phyloP scores from a whole-genome alignment of 1,140 invertebrate genomes.

The Rhopalosiphum maidis region DNA sequence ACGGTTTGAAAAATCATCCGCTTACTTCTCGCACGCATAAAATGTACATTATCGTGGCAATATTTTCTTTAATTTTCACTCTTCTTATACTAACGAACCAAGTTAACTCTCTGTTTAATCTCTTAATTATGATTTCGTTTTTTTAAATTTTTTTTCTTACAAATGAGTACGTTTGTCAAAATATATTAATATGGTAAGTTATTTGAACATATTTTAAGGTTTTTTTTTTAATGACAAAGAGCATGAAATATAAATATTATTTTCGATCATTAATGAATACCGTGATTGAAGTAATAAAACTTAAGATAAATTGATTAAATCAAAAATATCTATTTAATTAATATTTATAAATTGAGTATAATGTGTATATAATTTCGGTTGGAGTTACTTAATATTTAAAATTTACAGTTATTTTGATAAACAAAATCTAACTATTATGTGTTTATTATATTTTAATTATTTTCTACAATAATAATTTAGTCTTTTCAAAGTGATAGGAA shows the following conservation, averaged over 20 bases:
- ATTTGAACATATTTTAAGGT: too few species aligned
- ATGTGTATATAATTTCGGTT: neutral
- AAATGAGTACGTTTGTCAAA: neutral
- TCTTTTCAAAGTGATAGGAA: neutral
- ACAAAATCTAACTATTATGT: neutral
- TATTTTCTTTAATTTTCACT: constrained; percentile 5
- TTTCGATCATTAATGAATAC: neutral
- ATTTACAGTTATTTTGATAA: neutral
- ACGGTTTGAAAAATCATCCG: neutral
- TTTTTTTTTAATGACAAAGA: too few species aligned
- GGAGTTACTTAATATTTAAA: neutral
- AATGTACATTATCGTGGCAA: neutral
- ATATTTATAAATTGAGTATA: neutral
- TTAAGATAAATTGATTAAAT: neutral
- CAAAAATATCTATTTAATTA: neutral
- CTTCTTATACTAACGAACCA: neutral
- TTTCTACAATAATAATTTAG: neutral
- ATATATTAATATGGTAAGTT: neutral
- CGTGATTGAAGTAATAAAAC: neutral
- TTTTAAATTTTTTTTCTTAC: neutral
- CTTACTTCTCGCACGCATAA: neutral
- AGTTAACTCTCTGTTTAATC: neutral
- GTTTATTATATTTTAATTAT: neutral
- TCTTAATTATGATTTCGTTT: neutral
- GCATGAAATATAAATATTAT: neutral